Conservation (phyloP, 2,797 vertebrate genomes). For the Alcedo quadribrachys region DNA sequence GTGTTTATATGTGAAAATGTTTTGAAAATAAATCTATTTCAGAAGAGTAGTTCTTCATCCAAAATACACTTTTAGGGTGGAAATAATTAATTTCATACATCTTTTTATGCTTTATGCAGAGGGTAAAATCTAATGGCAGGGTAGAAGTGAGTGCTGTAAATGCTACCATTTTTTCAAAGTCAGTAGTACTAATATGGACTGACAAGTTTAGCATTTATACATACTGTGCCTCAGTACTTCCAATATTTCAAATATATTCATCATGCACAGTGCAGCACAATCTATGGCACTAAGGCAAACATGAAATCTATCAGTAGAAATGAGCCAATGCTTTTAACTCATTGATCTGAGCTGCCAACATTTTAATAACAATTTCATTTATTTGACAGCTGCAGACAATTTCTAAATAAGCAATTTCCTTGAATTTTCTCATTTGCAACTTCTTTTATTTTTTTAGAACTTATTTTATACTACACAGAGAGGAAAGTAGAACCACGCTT, state of each 20-base stretch:
- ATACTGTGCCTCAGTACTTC: constrained; percentile 29
- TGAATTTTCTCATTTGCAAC: constrained; percentile 54
- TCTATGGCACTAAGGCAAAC: neutral
- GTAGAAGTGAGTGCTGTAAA: neutral
- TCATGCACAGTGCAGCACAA: neutral
- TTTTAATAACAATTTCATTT: constrained; percentile 28
- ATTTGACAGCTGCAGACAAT: constrained; percentile 8
- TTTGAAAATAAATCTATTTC: constrained; percentile 4
- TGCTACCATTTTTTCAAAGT: constrained; percentile 10
- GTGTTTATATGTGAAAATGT: neutral
- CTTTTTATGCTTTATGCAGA: neutral
- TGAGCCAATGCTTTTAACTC: neutral
- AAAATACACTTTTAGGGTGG: neutral
- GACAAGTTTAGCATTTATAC: constrained; percentile 58
- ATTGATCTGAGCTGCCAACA: constrained; percentile 33
- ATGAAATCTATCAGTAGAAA: neutral
- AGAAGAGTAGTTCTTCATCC: neutral
- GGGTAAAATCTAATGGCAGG: neutral
- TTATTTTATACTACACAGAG: neutral
- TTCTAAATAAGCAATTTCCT: constrained; percentile 21
- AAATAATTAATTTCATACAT: neutral
- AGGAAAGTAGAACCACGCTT: neutral
- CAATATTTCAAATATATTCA: constrained; percentile 14
- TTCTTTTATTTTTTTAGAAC: neutral
- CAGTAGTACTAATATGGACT: constrained; percentile 48